Percentiles rank a stretch among this genome's conserved stretches.
These are phyloP conservation scores for Brachionus paranguensis DNA, from an alignment of 1,140 invertebrate species.

Conservation along the genomic window DNA sequence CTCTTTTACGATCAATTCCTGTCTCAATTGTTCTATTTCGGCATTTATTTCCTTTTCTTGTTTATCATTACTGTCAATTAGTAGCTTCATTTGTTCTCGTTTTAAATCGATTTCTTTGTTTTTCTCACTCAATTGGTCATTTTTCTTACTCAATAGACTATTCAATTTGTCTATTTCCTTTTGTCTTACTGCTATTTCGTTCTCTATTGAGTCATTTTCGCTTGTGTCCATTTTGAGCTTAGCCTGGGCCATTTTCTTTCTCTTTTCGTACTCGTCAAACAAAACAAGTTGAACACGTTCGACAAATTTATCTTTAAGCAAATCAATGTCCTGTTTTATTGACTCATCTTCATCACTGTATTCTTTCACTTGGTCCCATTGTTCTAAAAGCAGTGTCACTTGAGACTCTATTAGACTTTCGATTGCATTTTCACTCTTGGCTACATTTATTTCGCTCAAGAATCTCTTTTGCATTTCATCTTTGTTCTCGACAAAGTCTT, in stretches of 20 bases:
- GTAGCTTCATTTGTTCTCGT: neutral
- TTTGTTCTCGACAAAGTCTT: neutral
- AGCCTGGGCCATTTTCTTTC: neutral
- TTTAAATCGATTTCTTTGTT: neutral
- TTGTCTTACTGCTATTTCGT: neutral
- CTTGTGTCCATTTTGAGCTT: neutral
- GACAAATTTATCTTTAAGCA: neutral
- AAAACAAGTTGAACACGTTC: neutral
- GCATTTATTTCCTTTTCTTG: neutral
- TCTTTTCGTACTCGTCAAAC: conserved; percentile 18
- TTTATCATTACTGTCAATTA: neutral
- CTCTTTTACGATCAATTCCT: neutral
- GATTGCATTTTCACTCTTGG: neutral
- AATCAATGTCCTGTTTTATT: neutral
- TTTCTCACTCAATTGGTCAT: neutral
- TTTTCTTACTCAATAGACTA: conserved; percentile 2
- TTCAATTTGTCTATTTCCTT: neutral
- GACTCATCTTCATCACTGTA: neutral
- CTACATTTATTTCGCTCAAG: neutral
- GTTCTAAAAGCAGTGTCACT: neutral
- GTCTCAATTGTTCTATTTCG: neutral
- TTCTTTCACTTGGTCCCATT: neutral
- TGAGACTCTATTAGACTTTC: conserved; percentile 12
- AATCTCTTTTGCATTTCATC: neutral
- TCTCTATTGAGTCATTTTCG: neutral